Conservation (phyloP, 2,888 invertebrate species). For the Himalopsyche anomala region DNA sequence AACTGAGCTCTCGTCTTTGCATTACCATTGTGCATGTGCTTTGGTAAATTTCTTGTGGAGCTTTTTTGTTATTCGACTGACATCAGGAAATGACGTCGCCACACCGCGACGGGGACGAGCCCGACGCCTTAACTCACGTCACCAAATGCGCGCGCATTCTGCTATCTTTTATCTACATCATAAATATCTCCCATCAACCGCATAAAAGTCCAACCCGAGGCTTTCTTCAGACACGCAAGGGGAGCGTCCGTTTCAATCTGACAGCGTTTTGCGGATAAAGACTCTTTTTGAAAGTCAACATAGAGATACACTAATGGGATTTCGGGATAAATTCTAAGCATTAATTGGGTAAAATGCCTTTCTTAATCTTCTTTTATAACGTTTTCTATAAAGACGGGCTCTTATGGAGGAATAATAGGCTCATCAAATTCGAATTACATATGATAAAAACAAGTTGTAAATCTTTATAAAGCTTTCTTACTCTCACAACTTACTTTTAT, state of each 20-base stretch:
- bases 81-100: conserved; percentile 54
- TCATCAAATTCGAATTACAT: conserved; percentile 14
- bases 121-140: conserved; percentile 21
- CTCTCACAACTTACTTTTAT: no score
- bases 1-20: neutral
- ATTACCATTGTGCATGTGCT: neutral
- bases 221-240: conserved; percentile 56
- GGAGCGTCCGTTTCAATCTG: conserved; percentile 51
- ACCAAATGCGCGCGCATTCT: conserved; percentile 13
- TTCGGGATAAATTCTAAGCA: conserved; percentile 57
- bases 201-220: conserved; percentile 53
- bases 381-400: conserved; percentile 18
- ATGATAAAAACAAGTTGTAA: neutral
- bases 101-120: conserved; percentile 10
- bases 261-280: conserved; percentile 51
- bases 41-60: conserved; percentile 33
- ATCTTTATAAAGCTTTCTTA: no score
- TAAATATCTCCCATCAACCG: conserved; percentile 63
- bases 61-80: conserved; percentile 47
- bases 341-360: conserved; percentile 59
- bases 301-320: conserved; percentile 56
- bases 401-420: conserved; percentile 6
- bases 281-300: conserved; percentile 60
- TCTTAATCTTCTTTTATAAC: conserved; percentile 36
- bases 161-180: conserved; percentile 57